These are phyloP conservation scores for Kradibia gibbosae DNA, from an alignment of 1,140 invertebrate species.

Conservation along the genomic window DNA sequence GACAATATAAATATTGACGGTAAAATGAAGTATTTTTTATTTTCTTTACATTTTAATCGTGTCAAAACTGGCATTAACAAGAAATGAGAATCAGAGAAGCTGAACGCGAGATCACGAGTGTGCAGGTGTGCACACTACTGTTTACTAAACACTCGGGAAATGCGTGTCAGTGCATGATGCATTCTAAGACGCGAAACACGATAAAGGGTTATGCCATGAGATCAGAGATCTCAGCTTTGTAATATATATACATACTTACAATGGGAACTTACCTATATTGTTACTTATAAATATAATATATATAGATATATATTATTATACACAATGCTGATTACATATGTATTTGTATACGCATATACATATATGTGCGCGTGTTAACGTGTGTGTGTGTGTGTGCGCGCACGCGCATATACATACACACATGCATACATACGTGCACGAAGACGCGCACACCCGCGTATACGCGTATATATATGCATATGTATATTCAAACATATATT, in stretches of 20 bases:
- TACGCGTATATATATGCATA: constrained; percentile 22
- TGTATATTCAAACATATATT: neutral
- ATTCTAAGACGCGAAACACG: constrained; percentile 13
- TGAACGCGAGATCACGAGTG: neutral
- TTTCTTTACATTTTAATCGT: constrained; percentile 13
- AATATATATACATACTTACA: constrained; percentile 55
- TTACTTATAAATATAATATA: constrained; percentile 58
- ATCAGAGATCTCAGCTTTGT: constrained; percentile 55
- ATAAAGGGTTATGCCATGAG: constrained; percentile 43
- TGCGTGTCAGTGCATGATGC: neutral
- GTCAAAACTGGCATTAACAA: constrained; percentile 24
- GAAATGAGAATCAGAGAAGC: neutral
- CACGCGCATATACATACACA: too few species aligned
- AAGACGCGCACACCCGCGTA: constrained; percentile 37
- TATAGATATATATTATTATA: constrained; percentile 52
- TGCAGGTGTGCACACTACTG: too few species aligned
- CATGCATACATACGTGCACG: too few species aligned
- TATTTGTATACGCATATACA: constrained; percentile 20
- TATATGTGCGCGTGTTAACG: too few species aligned
- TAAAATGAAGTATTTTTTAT: constrained; percentile 11
- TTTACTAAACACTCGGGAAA: too few species aligned
- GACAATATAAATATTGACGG: neutral
- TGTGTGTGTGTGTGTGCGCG: too few species aligned
- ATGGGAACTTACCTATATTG: constrained; percentile 58
- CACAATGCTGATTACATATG: constrained; percentile 59